Conservation (phyloP, 2,113 vertebrate species). For the Chaetodon trifascialis region DNA sequence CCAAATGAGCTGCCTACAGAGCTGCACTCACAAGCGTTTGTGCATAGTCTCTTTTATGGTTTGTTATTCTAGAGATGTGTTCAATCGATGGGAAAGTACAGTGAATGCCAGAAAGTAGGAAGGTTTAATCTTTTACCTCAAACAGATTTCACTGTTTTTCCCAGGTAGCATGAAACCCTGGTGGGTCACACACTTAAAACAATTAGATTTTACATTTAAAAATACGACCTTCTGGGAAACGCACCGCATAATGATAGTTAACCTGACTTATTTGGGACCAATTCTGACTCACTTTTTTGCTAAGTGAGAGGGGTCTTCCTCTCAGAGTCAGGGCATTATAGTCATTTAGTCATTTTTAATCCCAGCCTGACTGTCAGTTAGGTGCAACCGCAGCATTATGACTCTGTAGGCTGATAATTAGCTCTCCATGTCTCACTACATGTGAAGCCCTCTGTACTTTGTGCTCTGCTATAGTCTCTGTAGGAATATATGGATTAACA, state of each 20-base stretch:
- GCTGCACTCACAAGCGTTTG: background rate
- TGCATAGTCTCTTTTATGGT: conserved; percentile 23
- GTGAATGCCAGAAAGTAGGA: conserved; percentile 23
- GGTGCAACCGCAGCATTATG: background rate
- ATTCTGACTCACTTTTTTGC: background rate
- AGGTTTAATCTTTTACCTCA: background rate
- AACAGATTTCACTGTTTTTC: background rate
- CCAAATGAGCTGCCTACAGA: conserved; percentile 10
- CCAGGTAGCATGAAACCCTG: background rate
- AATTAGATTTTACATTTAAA: background rate
- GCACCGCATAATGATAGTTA: background rate
- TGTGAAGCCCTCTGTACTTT: background rate
- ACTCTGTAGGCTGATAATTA: background rate
- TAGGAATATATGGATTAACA: background rate
- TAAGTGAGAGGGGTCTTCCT: background rate
- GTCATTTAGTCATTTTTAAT: background rate
- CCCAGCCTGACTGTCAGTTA: background rate
- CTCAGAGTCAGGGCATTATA: background rate
- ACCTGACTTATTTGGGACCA: background rate
- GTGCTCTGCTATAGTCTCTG: background rate
- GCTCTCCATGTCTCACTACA: background rate
- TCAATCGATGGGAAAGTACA: conserved; percentile 35
- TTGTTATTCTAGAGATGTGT: conserved; percentile 23
- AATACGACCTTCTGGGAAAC: background rate
- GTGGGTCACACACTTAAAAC: background rate